Percentiles rank a stretch among this genome's conserved stretches.
Conservation (phyloP, 53 echinoderm and acorn worm species). For the Holothuria leucospilota region DNA sequence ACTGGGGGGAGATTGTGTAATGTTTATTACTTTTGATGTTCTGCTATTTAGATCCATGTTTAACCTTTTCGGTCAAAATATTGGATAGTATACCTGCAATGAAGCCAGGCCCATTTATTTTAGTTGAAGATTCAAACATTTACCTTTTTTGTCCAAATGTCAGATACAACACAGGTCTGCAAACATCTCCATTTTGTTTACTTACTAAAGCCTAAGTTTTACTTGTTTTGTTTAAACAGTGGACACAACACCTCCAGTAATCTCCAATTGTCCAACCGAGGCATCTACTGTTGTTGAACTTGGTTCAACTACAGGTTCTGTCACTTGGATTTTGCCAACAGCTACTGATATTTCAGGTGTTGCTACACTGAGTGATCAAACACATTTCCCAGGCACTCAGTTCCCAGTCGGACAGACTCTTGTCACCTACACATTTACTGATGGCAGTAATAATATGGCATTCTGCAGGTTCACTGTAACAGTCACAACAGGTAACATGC, state of each 20-base stretch:
- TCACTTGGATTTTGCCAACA: conserved; percentile 66
- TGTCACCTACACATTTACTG: conserved; percentile 70
- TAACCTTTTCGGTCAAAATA: too few species aligned
- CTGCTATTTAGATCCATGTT: too few species aligned
- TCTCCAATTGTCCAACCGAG: conserved; percentile 55
- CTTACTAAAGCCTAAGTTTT: too few species aligned
- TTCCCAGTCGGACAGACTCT: conserved; percentile 55
- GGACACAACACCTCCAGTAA: conserved; percentile 59
- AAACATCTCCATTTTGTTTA: too few species aligned
- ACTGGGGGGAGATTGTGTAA: too few species aligned
- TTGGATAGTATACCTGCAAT: too few species aligned
- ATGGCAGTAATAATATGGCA: conserved; percentile 57
- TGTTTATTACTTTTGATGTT: too few species aligned
- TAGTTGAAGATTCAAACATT: too few species aligned
- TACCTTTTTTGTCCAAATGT: too few species aligned
- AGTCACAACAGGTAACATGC: conserved; percentile 43
- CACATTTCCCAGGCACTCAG: conserved; percentile 37
- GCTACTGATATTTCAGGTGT: conserved; percentile 65
- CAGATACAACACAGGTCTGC: too few species aligned
- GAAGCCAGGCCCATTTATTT: too few species aligned
- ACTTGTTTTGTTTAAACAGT: conserved; percentile 15
- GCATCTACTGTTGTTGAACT: conserved; percentile 52
- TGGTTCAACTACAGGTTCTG: conserved; percentile 10
- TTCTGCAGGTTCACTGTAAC: conserved; percentile 55
- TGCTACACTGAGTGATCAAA: conserved; percentile 15